Conservation (phyloP, 35 echinoderm and acorn worm species). For the Apostichopus californicus region DNA sequence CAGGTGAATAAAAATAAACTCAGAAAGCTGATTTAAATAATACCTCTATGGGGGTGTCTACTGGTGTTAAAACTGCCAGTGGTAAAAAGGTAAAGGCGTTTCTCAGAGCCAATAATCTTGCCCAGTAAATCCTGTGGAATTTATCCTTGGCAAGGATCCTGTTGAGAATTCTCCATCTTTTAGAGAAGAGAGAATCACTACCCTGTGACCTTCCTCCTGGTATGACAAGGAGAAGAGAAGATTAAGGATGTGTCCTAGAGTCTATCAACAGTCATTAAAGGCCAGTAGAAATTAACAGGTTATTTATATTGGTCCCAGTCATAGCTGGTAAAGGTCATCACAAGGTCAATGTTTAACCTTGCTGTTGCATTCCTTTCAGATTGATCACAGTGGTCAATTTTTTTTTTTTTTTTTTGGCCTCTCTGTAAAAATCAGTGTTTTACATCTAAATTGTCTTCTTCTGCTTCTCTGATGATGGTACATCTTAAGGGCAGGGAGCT, state of each 20-base stretch:
- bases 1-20: too few relatives aligned
- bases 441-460: too few relatives aligned
- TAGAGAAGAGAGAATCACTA: neutral
- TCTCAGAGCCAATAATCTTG: neutral
- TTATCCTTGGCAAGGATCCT: neutral
- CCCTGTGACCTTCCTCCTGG: neutral
- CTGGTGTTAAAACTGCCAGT: too few relatives aligned
- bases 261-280: slow-evolving; percentile 30
- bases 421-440: too few relatives aligned
- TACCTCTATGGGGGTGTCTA: too few relatives aligned
- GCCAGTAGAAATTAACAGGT: slow-evolving; percentile 25
- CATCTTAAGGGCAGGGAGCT: too few relatives aligned
- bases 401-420: neutral
- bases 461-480: too few relatives aligned
- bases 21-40: too few relatives aligned
- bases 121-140: neutral
- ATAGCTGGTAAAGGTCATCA: neutral
- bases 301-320: slow-evolving; percentile 26
- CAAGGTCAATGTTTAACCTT: slow-evolving; percentile 25
- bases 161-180: neutral
- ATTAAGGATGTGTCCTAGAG: neutral
- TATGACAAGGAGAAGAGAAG: neutral
- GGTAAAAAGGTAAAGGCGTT: neutral
- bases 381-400: neutral
- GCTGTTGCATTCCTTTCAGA: neutral